These are phyloP conservation scores for Eupithecia tripunctaria DNA, from an alignment of 2,888 invertebrate genomes.

Conservation along the genomic window DNA sequence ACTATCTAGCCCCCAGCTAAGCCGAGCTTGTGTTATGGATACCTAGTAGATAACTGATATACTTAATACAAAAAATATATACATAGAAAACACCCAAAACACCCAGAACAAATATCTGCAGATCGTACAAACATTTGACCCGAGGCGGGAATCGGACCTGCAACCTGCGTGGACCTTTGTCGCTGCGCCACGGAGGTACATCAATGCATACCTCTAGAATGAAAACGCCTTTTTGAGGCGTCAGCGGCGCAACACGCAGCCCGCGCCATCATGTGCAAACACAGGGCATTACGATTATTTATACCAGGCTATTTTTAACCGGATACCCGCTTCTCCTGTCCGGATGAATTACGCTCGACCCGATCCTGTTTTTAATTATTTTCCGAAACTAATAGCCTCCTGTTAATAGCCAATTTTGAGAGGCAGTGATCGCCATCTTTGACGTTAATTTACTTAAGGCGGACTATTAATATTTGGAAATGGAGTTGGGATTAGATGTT, in stretches of 20 bases:
- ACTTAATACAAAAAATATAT: no score
- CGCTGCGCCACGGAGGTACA: no score
- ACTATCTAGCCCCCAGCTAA: no score
- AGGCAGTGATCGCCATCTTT: conserved; percentile 37
- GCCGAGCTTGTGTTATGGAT: no score
- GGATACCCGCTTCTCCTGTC: conserved; percentile 30
- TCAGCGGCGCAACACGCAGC: background rate
- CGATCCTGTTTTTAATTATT: conserved; percentile 58
- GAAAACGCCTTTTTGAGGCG: background rate
- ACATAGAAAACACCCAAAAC: no score
- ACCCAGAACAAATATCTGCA: no score
- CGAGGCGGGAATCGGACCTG: no score
- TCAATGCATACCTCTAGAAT: no score
- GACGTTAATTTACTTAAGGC: conserved; percentile 40
- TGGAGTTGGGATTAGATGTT: conserved; percentile 18
- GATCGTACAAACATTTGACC: no score
- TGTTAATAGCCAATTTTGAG: conserved; percentile 41
- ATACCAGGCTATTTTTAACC: conserved; percentile 45
- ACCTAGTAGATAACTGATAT: no score
- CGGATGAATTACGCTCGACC: conserved; percentile 52
- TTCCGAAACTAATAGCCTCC: conserved; percentile 51
- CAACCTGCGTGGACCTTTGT: no score
- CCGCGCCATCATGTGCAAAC: conserved; percentile 3
- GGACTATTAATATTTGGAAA: conserved; percentile 26
- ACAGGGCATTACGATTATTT: conserved; percentile 48